These are phyloP conservation scores for Brachionus rotundiformis DNA, from an alignment of 1,140 invertebrate genomes.

Conservation along the genomic window DNA sequence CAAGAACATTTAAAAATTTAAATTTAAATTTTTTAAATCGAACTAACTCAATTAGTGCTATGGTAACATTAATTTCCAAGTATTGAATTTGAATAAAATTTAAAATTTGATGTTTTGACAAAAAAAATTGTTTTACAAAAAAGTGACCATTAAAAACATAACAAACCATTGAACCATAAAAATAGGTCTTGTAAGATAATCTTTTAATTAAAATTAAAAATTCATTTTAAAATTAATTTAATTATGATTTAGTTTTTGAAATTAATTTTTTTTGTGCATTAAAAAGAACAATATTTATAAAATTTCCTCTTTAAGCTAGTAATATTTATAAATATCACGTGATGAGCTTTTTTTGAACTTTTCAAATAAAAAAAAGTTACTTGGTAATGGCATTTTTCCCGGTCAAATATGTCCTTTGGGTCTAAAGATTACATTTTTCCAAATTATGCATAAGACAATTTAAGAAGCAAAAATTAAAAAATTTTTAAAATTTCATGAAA, in stretches of 20 bases:
- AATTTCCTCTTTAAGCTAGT: no score
- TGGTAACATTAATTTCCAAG: no score
- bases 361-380: no score
- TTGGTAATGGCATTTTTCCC: no score
- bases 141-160: background rate
- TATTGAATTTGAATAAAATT: no score
- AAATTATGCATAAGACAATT: conserved; percentile 36
- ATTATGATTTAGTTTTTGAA: no score
- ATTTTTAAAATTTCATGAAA: conserved; percentile 9
- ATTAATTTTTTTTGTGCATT: background rate
- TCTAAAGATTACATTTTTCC: background rate
- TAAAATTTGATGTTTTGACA: no score
- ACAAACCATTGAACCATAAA: background rate
- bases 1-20: background rate
- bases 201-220: background rate
- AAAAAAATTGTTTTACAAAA: background rate
- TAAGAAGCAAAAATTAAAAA: conserved; percentile 34
- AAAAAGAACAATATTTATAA: background rate
- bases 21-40: background rate
- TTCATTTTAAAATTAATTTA: no score
- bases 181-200: background rate
- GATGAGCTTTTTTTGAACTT: no score
- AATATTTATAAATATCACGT: no score
- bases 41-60: no score
- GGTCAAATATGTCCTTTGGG: background rate